Evolutionary conservation across 1,140 invertebrate genomes (phyloP).

Genomic region (Dolichoris vasculosae): DNA sequence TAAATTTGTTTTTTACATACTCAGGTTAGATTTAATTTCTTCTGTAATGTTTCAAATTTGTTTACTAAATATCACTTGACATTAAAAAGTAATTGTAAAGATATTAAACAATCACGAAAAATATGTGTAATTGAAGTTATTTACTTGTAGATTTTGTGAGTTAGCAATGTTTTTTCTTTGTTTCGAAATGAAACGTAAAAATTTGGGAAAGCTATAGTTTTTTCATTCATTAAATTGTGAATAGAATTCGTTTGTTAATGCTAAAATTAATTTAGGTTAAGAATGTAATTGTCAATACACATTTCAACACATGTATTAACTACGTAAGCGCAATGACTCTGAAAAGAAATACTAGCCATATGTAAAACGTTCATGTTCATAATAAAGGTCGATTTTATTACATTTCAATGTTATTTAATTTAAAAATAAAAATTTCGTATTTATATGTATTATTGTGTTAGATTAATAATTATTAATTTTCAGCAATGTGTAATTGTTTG

Average conservation of each 20-base stretch:
- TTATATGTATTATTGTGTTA: neutral
- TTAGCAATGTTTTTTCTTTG: slow-evolving; percentile 47
- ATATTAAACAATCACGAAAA: slow-evolving; percentile 24
- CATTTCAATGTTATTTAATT: slow-evolving; percentile 47
- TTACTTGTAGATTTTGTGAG: slow-evolving; percentile 44
- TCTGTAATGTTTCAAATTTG: slow-evolving; percentile 38
- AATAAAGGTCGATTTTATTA: slow-evolving; percentile 72
- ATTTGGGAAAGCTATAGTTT: slow-evolving; percentile 42
- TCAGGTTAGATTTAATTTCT: slow-evolving; percentile 39
- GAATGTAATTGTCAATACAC: slow-evolving; percentile 47
- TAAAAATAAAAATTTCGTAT: slow-evolving; percentile 18
- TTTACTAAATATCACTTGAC: slow-evolving; percentile 41
- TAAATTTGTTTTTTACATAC: slow-evolving; percentile 25
- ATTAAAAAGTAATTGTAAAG: slow-evolving; percentile 37
- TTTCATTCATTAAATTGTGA: slow-evolving; percentile 50
- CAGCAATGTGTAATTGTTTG: too few relatives aligned
- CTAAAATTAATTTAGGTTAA: slow-evolving; percentile 46
- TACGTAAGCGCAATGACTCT: slow-evolving; percentile 34
- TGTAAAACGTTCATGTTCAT: slow-evolving; percentile 72
- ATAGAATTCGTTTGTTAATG: slow-evolving; percentile 46
- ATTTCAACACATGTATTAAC: slow-evolving; percentile 24
- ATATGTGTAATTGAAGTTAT: slow-evolving; percentile 33
- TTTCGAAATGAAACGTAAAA: slow-evolving; percentile 36
- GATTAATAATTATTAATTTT: too few relatives aligned
- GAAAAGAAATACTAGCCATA: slow-evolving; percentile 62